Percentiles rank a stretch among this genome's conserved stretches.
phyloP scores from a whole-genome alignment of 2,888 invertebrate genomes.

The Caenorhabditis drosophilae region DNA sequence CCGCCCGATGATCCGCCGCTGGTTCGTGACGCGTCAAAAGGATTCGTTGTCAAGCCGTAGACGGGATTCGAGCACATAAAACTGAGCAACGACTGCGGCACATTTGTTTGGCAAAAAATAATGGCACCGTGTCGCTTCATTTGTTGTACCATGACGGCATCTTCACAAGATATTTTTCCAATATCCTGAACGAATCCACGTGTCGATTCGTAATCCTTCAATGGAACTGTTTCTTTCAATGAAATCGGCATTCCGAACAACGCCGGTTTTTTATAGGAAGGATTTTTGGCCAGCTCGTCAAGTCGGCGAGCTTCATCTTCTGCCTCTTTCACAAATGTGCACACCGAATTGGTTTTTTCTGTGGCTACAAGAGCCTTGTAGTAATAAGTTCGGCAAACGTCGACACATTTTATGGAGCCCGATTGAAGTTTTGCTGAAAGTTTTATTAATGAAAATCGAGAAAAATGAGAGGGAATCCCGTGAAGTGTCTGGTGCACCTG shows the following conservation, averaged over 20 bases:
- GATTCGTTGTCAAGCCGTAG: constrained; percentile 64
- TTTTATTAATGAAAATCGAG: not conserved
- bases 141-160: constrained; percentile 51
- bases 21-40: constrained; percentile 34
- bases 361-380: constrained; percentile 50
- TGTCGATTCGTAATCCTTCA: constrained; percentile 61
- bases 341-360: constrained; percentile 56
- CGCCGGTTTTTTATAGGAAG: constrained; percentile 48
- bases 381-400: constrained; percentile 53
- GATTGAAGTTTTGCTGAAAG: constrained; percentile 50
- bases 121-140: constrained; percentile 68
- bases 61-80: constrained; percentile 69
- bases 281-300: constrained; percentile 48
- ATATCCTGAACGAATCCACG: constrained; percentile 68
- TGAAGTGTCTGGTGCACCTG: too few relatives aligned
- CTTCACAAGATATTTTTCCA: constrained; percentile 44
- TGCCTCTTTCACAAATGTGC: constrained; percentile 59
- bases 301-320: constrained; percentile 50
- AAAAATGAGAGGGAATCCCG: not conserved
- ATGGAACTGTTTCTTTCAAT: constrained; percentile 58
- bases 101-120: constrained; percentile 72
- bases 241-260: constrained; percentile 65
- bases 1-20: constrained; percentile 53
- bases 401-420: constrained; percentile 43
- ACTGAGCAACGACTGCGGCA: constrained; percentile 69